Evolutionary conservation across 2,797 vertebrate genomes (phyloP).

Genomic region (Phataginus tricuspis): DNA sequence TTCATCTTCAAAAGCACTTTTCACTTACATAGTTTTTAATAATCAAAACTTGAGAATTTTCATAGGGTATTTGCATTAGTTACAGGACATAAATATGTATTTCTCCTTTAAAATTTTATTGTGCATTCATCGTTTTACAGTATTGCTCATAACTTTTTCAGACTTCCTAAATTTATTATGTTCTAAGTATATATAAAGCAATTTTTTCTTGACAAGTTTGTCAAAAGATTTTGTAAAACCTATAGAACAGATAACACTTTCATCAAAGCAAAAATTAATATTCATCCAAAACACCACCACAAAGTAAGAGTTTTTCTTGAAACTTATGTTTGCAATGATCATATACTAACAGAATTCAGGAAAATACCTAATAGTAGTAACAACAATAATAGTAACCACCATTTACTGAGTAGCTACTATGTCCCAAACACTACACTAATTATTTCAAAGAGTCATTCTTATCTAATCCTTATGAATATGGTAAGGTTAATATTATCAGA

Average conservation of each 20-base stretch:
- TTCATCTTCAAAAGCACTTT: constrained; percentile 26
- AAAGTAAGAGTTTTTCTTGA: neutral
- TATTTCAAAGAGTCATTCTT: neutral
- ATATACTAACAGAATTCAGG: neutral
- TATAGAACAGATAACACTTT: constrained; percentile 20
- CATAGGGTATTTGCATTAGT: constrained; percentile 36
- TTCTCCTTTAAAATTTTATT: constrained; percentile 64
- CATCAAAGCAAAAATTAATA: constrained; percentile 36
- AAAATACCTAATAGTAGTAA: neutral
- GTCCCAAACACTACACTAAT: neutral
- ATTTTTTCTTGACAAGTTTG: neutral
- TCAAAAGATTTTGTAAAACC: constrained; percentile 58
- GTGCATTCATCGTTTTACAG: constrained; percentile 14
- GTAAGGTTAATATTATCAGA: neutral
- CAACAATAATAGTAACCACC: neutral
- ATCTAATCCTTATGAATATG: neutral
- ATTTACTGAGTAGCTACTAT: neutral
- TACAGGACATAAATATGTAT: constrained; percentile 39
- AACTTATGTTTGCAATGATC: neutral
- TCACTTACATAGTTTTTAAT: constrained; percentile 57
- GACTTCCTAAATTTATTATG: constrained; percentile 56
- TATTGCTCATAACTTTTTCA: constrained; percentile 49
- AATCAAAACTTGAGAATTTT: constrained; percentile 58
- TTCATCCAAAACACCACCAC: neutral
- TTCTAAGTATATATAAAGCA: constrained; percentile 46